Evolutionary conservation across 2,113 vertebrate species (phyloP), one percentile per base, ranked within the genome.

Genomic region (Carassius auratus): DNA sequence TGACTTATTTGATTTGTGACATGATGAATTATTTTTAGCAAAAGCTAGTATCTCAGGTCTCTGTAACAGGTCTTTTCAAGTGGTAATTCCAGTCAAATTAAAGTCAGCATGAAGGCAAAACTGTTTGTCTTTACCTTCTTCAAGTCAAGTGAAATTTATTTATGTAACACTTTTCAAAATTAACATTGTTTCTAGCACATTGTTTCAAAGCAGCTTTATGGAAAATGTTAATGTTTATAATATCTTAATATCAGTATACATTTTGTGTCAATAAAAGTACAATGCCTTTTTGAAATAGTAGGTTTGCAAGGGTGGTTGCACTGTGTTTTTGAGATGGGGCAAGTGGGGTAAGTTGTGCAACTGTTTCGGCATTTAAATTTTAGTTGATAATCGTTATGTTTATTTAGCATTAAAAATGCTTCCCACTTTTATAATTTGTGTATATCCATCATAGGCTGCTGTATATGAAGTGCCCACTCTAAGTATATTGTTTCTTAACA

Each of bases 1-100:
- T 61, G 55, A 42, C 76, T 59, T 57, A 33, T 57, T 78, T 80
- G 36, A 23, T 45, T 26, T 80, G 57, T 26, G 77, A 23, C 14
- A 38, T 68, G n/a, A 81, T 68, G 15, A n/a, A 50, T 66, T 26
- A 48, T 19, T 48, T 57, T 81, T 48, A 17, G 38, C 21, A 30
- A 61, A 42, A 66, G 62, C 62, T 26, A 64, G 61, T 64, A 64
- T 64, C 61, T n/a, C 61, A 4, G 17, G 17, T 69, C 17, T 57
- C 14, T 33, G 15, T 2, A 33, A 30, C 12, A 33, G 64, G 0
- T 33, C 12, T 30, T 0, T 66, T 66, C 5, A 66, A 66, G 64
- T 66, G 64, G 26, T 13, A 66, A 0, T 33, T 66, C 26, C 64
- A 9, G 42, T 45, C 42, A 13, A 66, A 14, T 66, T 66, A 66